Evolutionary conservation across 2,797 vertebrate species (phyloP).

Genomic region (Momotus momota): DNA sequence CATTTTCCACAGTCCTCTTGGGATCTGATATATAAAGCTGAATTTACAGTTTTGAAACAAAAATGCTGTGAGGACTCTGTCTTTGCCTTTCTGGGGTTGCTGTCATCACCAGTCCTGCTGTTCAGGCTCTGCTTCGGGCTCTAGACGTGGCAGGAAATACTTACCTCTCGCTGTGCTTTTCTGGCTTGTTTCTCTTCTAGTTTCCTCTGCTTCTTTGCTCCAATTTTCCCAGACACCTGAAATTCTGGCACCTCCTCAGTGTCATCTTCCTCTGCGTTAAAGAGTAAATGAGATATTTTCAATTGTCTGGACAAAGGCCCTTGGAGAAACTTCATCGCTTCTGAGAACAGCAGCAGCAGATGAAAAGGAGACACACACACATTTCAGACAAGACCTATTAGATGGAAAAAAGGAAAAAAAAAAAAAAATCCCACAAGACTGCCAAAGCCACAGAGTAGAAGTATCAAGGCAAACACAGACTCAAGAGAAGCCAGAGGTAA

Average conservation of each 20-base stretch:
- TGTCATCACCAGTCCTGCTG: neutral
- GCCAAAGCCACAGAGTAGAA: slow-evolving; percentile 47
- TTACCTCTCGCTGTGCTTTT: slow-evolving; percentile 93
- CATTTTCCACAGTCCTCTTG: neutral
- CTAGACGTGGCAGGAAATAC: slow-evolving; percentile 42
- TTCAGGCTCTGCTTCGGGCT: neutral
- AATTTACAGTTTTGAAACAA: neutral
- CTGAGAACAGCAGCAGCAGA: slow-evolving; percentile 2
- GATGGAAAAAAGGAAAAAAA: neutral
- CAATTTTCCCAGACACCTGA: slow-evolving; percentile 86
- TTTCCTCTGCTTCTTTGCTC: slow-evolving; percentile 95
- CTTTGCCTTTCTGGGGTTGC: neutral
- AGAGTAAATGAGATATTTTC: neutral
- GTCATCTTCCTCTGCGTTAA: slow-evolving; percentile 77
- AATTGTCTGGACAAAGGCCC: neutral
- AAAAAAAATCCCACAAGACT: neutral
- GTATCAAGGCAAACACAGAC: neutral
- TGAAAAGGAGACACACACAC: neutral
- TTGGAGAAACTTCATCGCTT: neutral
- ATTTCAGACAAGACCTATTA: slow-evolving; percentile 5
- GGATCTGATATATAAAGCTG: neutral
- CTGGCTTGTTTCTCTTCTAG: slow-evolving; percentile 96
- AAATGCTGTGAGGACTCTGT: neutral
- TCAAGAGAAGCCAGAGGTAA: neutral
- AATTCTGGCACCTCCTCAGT: slow-evolving; percentile 77